These are phyloP conservation scores for Polypedilum pembai DNA, from an alignment of 1,140 invertebrate genomes.

Conservation along the genomic window DNA sequence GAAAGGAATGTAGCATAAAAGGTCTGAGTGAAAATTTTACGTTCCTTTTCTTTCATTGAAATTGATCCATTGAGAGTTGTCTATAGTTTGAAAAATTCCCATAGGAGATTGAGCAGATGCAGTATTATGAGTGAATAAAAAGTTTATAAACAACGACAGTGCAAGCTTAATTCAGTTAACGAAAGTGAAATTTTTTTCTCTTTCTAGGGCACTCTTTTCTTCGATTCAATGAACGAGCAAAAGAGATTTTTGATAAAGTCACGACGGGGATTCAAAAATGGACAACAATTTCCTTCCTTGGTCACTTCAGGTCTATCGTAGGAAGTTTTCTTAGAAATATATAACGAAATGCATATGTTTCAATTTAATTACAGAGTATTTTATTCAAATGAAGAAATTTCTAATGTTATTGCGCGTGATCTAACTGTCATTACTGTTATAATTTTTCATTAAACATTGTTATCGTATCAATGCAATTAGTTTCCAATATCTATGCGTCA, in stretches of 20 bases:
- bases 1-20: neutral
- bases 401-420: neutral
- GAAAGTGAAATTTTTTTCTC: neutral
- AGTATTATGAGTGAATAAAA: neutral
- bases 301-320: neutral
- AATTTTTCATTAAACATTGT: too few relatives aligned
- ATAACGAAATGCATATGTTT: neutral
- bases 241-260: constrained; percentile 4
- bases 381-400: neutral
- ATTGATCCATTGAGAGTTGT: neutral
- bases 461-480: too few relatives aligned
- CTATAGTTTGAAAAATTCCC: neutral
- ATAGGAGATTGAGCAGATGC: neutral
- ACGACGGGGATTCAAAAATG: neutral
- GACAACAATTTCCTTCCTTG: neutral
- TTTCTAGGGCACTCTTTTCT: neutral
- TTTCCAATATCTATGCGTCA: neutral
- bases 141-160: neutral
- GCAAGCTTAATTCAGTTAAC: neutral
- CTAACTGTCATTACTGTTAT: too few relatives aligned
- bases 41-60: neutral
- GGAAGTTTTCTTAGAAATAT: neutral
- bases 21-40: constrained; percentile 16
- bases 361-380: neutral
- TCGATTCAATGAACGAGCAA: neutral